These are phyloP conservation scores for Zoroaster sp. DNA, from an alignment of 53 echinoderm and acorn worm genomes.

Conservation along the genomic window DNA sequence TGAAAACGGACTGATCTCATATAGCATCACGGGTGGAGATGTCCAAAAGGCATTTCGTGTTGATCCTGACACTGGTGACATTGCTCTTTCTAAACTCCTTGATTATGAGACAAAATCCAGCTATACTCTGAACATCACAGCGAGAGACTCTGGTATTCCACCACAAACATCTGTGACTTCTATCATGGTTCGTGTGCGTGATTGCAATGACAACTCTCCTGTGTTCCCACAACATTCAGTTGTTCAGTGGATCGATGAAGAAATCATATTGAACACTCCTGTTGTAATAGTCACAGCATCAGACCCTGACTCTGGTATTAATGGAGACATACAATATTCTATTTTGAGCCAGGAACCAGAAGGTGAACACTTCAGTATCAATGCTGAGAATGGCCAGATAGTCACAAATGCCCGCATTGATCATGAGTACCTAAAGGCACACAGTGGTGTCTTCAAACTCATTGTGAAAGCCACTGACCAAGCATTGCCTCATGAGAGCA, in stretches of 20 bases:
- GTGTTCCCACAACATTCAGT: constrained; percentile 74
- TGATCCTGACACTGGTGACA: constrained; percentile 66
- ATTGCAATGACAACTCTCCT: constrained; percentile 93
- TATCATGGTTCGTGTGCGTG: constrained; percentile 67
- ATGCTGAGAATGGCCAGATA: constrained; percentile 64
- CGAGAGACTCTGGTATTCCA: constrained; percentile 78
- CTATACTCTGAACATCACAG: constrained; percentile 87
- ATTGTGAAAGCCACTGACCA: constrained; percentile 83
- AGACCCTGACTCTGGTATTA: constrained; percentile 93
- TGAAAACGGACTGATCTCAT: constrained; percentile 77
- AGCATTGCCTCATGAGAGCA: constrained; percentile 75
- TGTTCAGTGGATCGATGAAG: constrained; percentile 79
- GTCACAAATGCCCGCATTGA: constrained; percentile 72
- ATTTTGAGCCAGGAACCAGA: constrained; percentile 75
- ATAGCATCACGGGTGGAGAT: constrained; percentile 80
- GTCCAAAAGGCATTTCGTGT: constrained; percentile 69
- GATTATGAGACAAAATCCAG: constrained; percentile 85
- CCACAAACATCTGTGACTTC: constrained; percentile 57
- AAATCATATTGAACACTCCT: constrained; percentile 51
- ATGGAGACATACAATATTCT: constrained; percentile 78
- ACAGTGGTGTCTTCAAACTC: constrained; percentile 70
- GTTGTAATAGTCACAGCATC: constrained; percentile 74
- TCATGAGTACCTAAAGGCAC: constrained; percentile 59
- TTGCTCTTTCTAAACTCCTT: constrained; percentile 76
- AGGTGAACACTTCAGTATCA: constrained; percentile 76